Conservation (phyloP, 2,113 vertebrate species). For the Hemibagrus wyckioides region DNA sequence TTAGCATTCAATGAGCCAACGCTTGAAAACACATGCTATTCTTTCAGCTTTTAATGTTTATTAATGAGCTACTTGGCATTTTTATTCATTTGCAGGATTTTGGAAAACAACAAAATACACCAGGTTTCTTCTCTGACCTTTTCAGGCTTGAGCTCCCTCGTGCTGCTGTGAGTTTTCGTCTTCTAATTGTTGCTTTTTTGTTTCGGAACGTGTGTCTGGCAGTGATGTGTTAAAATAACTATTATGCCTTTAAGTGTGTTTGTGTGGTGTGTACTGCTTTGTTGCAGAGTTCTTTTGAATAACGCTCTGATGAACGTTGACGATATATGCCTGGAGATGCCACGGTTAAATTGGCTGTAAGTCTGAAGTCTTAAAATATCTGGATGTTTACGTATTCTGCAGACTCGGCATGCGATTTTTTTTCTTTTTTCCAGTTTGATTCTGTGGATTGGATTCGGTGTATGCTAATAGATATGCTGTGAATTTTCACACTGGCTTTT, state of each 20-base stretch:
- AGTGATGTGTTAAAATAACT: too few relatives aligned
- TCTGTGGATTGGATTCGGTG: background rate
- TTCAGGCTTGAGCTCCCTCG: conserved; percentile 88
- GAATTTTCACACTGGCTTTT: background rate
- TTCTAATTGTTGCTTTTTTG: conserved; percentile 7
- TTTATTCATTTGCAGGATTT: conserved; percentile 76
- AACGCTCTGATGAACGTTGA: conserved; percentile 83
- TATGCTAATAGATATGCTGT: background rate
- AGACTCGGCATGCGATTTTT: too few relatives aligned
- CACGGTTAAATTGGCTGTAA: conserved; percentile 91
- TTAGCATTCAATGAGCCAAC: conserved; percentile 11
- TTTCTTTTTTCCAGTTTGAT: background rate
- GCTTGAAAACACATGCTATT: background rate
- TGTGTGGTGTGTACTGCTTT: background rate
- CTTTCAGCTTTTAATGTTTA: conserved; percentile 13
- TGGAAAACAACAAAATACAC: conserved; percentile 91
- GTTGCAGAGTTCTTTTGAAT: conserved; percentile 84
- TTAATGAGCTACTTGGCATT: conserved; percentile 13
- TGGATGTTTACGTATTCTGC: background rate
- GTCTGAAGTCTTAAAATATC: conserved; percentile 59
- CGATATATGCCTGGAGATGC: conserved; percentile 87
- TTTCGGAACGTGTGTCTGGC: background rate
- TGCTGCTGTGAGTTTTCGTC: conserved; percentile 85
- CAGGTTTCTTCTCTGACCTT: conserved; percentile 86
- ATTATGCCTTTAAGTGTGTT: background rate